These are phyloP conservation scores for Dicrurus megarhynchus DNA, from an alignment of 2,113 vertebrate genomes.

Conservation along the genomic window DNA sequence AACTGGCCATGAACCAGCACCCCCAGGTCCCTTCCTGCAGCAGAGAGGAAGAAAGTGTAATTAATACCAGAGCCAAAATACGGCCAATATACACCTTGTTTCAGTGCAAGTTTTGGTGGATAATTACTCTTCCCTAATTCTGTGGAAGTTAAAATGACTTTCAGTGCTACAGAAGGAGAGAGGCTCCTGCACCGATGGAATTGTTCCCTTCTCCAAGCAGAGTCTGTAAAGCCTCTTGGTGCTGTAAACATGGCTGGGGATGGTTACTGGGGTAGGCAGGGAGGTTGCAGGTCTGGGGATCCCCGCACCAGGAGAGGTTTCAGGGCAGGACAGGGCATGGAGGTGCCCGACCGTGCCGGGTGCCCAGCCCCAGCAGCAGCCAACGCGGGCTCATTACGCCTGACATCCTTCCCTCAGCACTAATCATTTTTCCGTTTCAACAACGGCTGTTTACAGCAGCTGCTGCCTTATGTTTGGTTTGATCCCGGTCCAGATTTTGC, in stretches of 20 bases:
- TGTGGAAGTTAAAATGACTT: background rate
- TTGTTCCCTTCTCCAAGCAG: background rate
- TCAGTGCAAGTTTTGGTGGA: background rate
- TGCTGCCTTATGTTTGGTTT: slow-evolving; percentile 62
- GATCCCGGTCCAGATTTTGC: slow-evolving; percentile 52
- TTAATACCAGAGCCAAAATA: background rate
- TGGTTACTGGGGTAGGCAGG: fast-evolving
- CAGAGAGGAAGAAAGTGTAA: background rate
- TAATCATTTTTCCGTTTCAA: slow-evolving; percentile 59
- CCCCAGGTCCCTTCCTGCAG: background rate
- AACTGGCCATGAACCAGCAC: background rate
- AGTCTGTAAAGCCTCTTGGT: background rate
- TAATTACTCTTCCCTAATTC: background rate
- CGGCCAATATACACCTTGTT: background rate
- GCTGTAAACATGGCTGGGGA: background rate
- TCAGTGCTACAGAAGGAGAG: background rate
- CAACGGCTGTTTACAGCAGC: slow-evolving; percentile 64
- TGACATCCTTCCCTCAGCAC: slow-evolving; percentile 40
- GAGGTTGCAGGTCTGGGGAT: fast-evolving
- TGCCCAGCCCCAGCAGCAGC: background rate
- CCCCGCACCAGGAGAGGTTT: background rate
- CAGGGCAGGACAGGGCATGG: fast-evolving
- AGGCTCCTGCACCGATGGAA: fast-evolving
- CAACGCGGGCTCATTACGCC: background rate
- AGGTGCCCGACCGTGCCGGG: fast-evolving